Percentiles rank a stretch among this genome's conserved stretches.
phyloP scores from a whole-genome alignment of 2,113 vertebrate species.

The Lates calcarifer region DNA sequence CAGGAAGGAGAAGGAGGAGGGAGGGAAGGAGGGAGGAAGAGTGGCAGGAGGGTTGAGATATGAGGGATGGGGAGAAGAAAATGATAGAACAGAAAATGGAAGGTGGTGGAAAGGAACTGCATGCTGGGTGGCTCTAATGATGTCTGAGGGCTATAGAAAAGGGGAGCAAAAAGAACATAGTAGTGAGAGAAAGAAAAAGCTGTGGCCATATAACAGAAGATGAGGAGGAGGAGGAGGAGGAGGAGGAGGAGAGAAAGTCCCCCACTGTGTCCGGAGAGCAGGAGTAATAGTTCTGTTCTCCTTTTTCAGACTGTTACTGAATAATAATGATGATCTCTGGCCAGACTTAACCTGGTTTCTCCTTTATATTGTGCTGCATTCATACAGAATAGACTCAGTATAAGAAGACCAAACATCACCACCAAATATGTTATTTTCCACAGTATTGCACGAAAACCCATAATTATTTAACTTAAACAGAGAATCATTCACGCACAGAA shows the following conservation, averaged over 20 bases:
- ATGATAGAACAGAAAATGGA: slow-evolving; percentile 80
- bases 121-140: slow-evolving; percentile 81
- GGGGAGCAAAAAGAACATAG: slow-evolving; percentile 62
- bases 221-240: slow-evolving; percentile 52
- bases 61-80: slow-evolving; percentile 76
- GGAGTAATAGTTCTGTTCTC: slow-evolving; percentile 42
- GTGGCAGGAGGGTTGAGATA: slow-evolving; percentile 75
- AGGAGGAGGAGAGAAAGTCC: slow-evolving; percentile 48
- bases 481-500: not conserved
- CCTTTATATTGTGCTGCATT: slow-evolving; percentile 31
- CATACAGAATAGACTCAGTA: not conserved
- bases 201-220: slow-evolving; percentile 53
- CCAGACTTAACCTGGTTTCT: slow-evolving; percentile 32
- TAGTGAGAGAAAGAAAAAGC: slow-evolving; percentile 39
- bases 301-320: slow-evolving; percentile 46
- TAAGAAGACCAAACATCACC: not conserved
- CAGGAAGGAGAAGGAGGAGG: slow-evolving; percentile 72
- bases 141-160: slow-evolving; percentile 77
- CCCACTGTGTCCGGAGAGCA: slow-evolving; percentile 55
- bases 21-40: slow-evolving; percentile 47
- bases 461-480: not conserved
- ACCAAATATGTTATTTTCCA: not conserved
- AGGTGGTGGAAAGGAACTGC: slow-evolving; percentile 78
- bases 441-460: not conserved
- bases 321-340: slow-evolving; percentile 67